These are phyloP conservation scores for Hirundichthys speculiger DNA, from an alignment of 2,113 vertebrate genomes.

Conservation along the genomic window DNA sequence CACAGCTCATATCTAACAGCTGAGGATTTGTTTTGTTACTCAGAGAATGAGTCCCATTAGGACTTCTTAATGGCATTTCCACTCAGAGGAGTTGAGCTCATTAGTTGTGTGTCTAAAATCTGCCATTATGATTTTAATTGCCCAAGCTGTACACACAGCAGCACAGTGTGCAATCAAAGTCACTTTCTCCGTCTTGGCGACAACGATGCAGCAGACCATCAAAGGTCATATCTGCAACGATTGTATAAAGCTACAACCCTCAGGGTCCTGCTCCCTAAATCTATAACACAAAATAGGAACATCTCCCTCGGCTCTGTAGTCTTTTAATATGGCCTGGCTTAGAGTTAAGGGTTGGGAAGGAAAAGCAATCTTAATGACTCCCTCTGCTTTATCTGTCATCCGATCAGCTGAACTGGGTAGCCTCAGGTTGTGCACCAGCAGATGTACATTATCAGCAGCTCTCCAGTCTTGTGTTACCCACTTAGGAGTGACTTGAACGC, in stretches of 20 bases:
- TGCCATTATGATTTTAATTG: constrained; percentile 74
- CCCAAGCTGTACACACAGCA: constrained; percentile 48
- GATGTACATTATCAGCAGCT: background rate
- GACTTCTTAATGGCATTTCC: constrained; percentile 71
- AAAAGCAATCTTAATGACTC: background rate
- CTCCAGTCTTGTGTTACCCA: background rate
- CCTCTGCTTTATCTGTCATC: background rate
- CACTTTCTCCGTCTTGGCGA: constrained; percentile 19
- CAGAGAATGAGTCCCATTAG: constrained; percentile 63
- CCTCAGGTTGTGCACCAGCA: background rate
- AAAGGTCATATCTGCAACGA: too few relatives aligned
- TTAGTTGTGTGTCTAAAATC: constrained; percentile 73
- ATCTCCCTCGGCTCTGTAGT: background rate
- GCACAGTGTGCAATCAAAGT: constrained; percentile 58
- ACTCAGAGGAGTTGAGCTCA: constrained; percentile 71
- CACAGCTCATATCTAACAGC: constrained; percentile 56
- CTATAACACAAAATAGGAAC: background rate
- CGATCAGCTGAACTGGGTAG: background rate
- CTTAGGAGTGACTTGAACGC: too few relatives aligned
- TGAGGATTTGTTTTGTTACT: constrained; percentile 66
- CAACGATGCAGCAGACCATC: constrained; percentile 29
- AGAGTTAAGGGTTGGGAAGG: background rate
- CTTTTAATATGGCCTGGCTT: background rate
- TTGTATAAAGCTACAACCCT: too few relatives aligned
- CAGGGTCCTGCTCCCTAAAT: too few relatives aligned